Conservation (phyloP, 2,888 invertebrate genomes). For the Eledone cirrhosa region DNA sequence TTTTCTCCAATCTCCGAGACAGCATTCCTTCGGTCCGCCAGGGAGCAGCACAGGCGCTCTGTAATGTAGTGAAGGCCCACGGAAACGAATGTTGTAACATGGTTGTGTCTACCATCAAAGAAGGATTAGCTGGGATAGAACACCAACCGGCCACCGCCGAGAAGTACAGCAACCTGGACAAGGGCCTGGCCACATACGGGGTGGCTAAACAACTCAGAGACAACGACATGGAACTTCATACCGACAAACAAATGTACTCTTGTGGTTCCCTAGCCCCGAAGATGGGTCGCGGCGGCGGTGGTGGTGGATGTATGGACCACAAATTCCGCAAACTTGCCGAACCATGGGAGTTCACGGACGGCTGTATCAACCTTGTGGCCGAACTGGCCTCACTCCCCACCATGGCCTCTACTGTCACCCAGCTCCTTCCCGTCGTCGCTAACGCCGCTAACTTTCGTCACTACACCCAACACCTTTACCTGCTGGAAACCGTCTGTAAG, state of each 20-base stretch:
- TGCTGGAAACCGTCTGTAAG: conserved; percentile 70
- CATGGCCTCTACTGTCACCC: conserved; percentile 54
- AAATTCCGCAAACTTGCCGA: conserved; percentile 68
- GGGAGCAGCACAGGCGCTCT: conserved; percentile 71
- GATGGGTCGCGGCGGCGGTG: conserved; percentile 68
- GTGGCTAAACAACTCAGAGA: conserved; percentile 68
- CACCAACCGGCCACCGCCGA: conserved; percentile 67
- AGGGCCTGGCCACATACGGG: conserved; percentile 67
- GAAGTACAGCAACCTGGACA: conserved; percentile 65
- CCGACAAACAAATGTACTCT: conserved; percentile 70
- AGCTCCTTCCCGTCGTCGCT: conserved; percentile 67
- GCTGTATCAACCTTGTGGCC: conserved; percentile 68
- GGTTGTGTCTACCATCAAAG: conserved; percentile 64
- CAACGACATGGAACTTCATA: conserved; percentile 69
- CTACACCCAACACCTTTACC: conserved; percentile 69
- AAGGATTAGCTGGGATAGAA: conserved; percentile 67
- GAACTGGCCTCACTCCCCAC: conserved; percentile 67
- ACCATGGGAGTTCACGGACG: conserved; percentile 72
- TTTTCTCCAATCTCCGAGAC: conserved; percentile 69
- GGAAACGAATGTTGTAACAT: conserved; percentile 62
- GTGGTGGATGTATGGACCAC: conserved; percentile 67
- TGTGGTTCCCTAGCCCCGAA: conserved; percentile 71
- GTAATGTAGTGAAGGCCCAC: conserved; percentile 66
- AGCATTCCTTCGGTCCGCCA: conserved; percentile 71
- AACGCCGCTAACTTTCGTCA: conserved; percentile 66